phyloP scores from a whole-genome alignment of 2,888 invertebrate genomes.

The Limnephilus auricula region DNA sequence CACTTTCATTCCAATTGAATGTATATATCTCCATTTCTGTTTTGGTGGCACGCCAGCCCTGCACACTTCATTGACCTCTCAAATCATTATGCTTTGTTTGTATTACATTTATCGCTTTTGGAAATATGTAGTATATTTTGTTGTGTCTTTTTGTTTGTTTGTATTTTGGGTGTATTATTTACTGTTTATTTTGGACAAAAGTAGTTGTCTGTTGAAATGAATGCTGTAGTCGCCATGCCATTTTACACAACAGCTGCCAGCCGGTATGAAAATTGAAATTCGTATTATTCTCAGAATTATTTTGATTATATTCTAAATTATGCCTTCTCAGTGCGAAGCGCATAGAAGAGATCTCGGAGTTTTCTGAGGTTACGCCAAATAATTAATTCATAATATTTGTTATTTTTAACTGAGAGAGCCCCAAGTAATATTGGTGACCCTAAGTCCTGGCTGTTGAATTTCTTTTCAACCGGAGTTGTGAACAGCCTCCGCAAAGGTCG shows the following conservation, averaged over 20 bases:
- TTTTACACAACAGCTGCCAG: neutral
- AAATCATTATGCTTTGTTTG: neutral
- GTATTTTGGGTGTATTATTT: neutral
- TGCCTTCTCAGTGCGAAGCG: neutral
- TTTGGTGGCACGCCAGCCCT: neutral
- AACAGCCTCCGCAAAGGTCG: conserved; percentile 8
- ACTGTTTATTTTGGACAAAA: neutral
- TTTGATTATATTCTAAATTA: neutral
- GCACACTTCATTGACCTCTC: neutral
- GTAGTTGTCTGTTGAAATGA: neutral
- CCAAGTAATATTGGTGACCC: neutral
- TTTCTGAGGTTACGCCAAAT: neutral
- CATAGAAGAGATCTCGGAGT: neutral
- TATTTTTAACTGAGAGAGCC: neutral
- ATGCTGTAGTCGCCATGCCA: neutral
- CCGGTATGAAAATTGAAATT: neutral
- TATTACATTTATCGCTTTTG: neutral
- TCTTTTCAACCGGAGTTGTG: neutral
- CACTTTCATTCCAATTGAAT: neutral
- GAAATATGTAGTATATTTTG: neutral
- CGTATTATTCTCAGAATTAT: neutral
- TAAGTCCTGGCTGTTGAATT: neutral
- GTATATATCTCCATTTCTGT: neutral
- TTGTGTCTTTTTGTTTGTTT: neutral
- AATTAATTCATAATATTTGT: neutral